Evolutionary conservation across 2,797 vertebrate genomes (phyloP), one percentile per base, ranked within the genome.

Genomic region (Catostomus latipinnis): DNA sequence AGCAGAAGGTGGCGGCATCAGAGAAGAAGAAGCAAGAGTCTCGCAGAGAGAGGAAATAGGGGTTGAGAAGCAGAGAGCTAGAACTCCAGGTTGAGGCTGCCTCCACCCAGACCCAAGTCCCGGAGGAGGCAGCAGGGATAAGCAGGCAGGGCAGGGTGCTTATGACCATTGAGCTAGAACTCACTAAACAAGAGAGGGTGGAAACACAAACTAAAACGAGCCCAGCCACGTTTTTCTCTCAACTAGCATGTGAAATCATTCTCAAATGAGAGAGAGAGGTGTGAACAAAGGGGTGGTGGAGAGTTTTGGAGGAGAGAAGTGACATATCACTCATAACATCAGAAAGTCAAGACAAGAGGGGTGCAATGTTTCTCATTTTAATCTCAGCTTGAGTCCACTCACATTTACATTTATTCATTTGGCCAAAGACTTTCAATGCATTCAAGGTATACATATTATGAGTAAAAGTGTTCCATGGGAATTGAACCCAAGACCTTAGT

Each of bases 31-130:
- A 95, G 89, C 96, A 95, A 86, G 96, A 97, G 71, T 94, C 95
- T 0, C 95, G 96, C 92, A 97, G 95, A 90, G 96, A 98, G 89
- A 96, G 96, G 94, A 98, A 98, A 97, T 98, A 98, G 97, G 95
- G 92, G 89, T 85, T 58, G 90, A 92, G 89, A 87, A 91, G 91
- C 93, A 90, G 93, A 88, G 84, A 91, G 90, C 85, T 85, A 88
- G 84, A 70, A 48, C 52, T 57, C 72, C 70, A 14, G 80, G 71
- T 46, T 60, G 16, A 62, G 80, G 80, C 65, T 45, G n/a, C 65
- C 50, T 54, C 71, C 56, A 66, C 70, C 56, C 81, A 78, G 83
- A 83, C 86, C 77, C 12, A 88, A 89, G 85, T 87, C 76, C 71
- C 83, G 71, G 87, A 86, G 56, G 86, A 87, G 78, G 82, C 83